Conservation (phyloP, 2,888 invertebrate genomes). For the Erebia palarica region DNA sequence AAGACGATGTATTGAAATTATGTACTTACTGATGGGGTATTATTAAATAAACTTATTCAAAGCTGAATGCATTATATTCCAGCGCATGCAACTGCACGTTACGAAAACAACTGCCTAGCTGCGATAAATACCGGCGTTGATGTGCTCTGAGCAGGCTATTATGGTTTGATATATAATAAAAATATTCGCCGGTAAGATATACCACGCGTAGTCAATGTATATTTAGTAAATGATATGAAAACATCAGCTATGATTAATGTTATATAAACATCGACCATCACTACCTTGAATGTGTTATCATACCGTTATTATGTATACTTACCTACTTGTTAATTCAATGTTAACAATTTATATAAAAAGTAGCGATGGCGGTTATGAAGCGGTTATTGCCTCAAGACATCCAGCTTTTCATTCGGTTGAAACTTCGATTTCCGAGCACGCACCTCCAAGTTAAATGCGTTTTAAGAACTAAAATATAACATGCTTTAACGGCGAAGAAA, state of each 20-base stretch:
- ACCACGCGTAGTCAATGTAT: neutral
- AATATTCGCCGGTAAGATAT: neutral
- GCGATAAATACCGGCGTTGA: conserved; percentile 23
- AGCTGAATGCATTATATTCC: neutral
- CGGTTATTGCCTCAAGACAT: too few relatives aligned
- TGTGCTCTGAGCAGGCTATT: neutral
- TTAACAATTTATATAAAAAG: too few relatives aligned
- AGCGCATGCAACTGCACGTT: conserved; percentile 27
- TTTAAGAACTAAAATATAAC: too few relatives aligned
- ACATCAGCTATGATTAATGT: neutral
- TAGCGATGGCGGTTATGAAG: too few relatives aligned
- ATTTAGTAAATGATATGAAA: neutral
- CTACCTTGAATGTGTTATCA: neutral
- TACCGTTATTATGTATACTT: neutral
- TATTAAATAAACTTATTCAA: neutral
- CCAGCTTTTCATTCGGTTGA: too few relatives aligned
- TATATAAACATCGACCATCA: too few relatives aligned
- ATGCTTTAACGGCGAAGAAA: too few relatives aligned
- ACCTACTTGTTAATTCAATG: neutral
- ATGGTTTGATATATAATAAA: neutral
- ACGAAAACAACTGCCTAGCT: conserved; percentile 31
- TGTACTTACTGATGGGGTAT: too few relatives aligned
- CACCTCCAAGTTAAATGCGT: too few relatives aligned
- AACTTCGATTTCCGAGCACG: too few relatives aligned
- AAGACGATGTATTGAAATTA: too few relatives aligned